A percentile compares a stretch with the other conserved stretches of the same genome.
phyloP scores from a whole-genome alignment of 2,797 vertebrate species.

The Sarcophilus harrisii region DNA sequence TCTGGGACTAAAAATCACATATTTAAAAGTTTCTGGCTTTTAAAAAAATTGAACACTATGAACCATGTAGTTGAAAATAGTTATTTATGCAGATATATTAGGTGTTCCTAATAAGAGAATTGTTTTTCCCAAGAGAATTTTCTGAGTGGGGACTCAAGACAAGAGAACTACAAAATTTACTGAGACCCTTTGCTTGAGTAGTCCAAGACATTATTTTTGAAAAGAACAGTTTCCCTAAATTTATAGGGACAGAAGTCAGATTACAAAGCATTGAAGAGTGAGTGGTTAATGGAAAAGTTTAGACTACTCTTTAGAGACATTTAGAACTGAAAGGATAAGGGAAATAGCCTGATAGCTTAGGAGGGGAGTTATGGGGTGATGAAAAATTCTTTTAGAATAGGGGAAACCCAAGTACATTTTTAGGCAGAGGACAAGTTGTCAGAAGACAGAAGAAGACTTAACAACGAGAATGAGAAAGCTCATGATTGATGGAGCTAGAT shows the following conservation, averaged over 20 bases:
- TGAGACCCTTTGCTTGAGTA: neutral
- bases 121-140: neutral
- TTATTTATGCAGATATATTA: neutral
- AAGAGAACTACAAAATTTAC: neutral
- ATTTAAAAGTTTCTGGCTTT: neutral
- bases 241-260: neutral
- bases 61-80: neutral
- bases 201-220: neutral
- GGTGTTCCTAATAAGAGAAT: neutral
- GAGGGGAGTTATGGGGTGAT: neutral
- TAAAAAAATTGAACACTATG: neutral
- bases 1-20: neutral
- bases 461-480: neutral
- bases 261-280: neutral
- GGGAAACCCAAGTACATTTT: neutral
- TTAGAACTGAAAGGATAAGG: neutral
- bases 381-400: neutral
- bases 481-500: neutral
- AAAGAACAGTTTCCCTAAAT: neutral
- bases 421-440: neutral
- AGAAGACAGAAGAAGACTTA: neutral
- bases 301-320: neutral
- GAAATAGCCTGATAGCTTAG: neutral
- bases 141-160: neutral
- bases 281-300: neutral